Conservation (phyloP, 2,888 invertebrate species). For the Aphidius colemani region DNA sequence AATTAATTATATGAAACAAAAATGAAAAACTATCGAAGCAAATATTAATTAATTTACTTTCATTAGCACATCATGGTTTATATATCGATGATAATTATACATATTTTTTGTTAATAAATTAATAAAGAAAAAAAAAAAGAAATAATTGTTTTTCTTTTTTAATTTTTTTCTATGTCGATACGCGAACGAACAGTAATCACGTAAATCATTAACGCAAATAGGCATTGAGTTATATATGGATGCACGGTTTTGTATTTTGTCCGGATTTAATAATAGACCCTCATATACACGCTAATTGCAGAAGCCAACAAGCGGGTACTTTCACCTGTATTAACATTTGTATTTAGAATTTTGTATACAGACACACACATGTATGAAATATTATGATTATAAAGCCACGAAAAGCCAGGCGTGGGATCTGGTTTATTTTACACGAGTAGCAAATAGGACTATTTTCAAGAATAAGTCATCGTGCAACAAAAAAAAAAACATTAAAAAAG, state of each 20-base stretch:
- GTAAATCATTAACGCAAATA: constrained; percentile 33
- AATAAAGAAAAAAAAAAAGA: too few relatives aligned
- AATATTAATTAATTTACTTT: too few relatives aligned
- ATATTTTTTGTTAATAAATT: too few relatives aligned
- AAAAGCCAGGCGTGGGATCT: constrained; percentile 28
- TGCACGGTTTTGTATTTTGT: constrained; percentile 13
- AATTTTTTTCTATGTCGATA: too few relatives aligned
- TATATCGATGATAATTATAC: too few relatives aligned
- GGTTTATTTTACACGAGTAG: constrained; percentile 3
- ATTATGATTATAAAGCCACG: constrained; percentile 11
- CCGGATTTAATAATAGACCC: constrained; percentile 33
- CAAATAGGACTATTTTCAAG: background rate
- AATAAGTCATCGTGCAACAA: background rate
- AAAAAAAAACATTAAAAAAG: constrained; percentile 6
- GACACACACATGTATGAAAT: background rate
- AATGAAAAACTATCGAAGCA: too few relatives aligned
- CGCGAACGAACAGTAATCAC: constrained; percentile 9
- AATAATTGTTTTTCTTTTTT: too few relatives aligned
- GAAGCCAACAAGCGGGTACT: constrained; percentile 37
- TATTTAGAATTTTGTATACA: constrained; percentile 12
- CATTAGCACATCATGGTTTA: too few relatives aligned
- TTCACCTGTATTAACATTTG: constrained; percentile 36
- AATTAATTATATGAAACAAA: too few relatives aligned
- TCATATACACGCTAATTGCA: constrained; percentile 34
- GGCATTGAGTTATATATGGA: constrained; percentile 6